phyloP scores from a whole-genome alignment of 2,113 vertebrate species.

The Orcinus orca region DNA sequence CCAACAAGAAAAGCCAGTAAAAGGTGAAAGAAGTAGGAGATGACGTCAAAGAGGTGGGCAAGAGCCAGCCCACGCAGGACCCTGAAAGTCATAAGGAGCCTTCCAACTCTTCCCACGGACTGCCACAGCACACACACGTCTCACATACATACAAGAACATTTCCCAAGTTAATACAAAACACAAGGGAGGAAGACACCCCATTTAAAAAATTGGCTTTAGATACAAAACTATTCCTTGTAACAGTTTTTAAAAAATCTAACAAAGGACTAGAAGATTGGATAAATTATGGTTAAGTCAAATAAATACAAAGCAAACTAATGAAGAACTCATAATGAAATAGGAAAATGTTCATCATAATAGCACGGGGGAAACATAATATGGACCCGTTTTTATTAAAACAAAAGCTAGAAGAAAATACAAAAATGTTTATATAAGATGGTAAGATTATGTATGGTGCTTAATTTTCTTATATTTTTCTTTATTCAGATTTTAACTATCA shows the following conservation, averaged over 20 bases:
- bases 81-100: not conserved
- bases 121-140: not conserved
- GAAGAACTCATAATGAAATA: not conserved
- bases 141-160: not conserved
- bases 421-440: not conserved
- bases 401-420: not conserved
- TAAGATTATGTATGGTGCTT: not conserved
- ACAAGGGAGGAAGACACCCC: not conserved
- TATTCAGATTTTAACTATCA: constrained; percentile 5
- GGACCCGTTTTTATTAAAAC: not conserved
- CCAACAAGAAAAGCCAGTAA: not conserved
- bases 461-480: not conserved
- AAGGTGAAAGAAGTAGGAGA: not conserved
- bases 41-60: not conserved
- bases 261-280: not conserved
- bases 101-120: not conserved
- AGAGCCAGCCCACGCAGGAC: not conserved
- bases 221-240: not conserved
- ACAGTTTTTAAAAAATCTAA: not conserved
- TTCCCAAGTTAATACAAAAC: not conserved
- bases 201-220: not conserved
- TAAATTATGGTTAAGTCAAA: not conserved
- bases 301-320: not conserved
- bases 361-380: not conserved
- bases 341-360: not conserved